Evolutionary conservation across 1,140 invertebrate species (phyloP), one percentile per base, ranked within the genome.

Genomic region (Drosophila equinoxialis): DNA sequence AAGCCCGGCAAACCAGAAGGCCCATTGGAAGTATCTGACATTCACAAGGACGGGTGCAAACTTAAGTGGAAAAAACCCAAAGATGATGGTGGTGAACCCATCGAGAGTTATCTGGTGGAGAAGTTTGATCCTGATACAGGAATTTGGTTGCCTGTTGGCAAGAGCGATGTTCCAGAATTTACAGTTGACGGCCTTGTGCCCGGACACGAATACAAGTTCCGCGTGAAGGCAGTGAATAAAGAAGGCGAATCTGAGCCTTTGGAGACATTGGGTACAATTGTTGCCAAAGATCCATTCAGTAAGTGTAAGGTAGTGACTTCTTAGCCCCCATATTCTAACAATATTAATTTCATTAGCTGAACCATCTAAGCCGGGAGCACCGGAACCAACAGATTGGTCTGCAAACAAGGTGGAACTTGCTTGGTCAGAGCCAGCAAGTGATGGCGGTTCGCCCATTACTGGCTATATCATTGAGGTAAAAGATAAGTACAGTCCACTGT

Each of bases 21-120:
- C 51, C 98, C 98, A 7, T 92, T 99, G 2, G 97, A 98, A 92
- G 97, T 99, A n/a, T 96, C 96, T 1, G 98, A 99, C 89, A 95
- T 99, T 54, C 95, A 97, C 93, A 98, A 98, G 79, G 98, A 99
- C 77, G 97, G 97, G 39, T 98, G 97, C 93, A 99, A 96, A 65
- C 94, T 99, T 2, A 97, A 98, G 91, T 99, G 99, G 99, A 98
- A 99, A 91, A 96, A 97, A 92, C 98, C 98, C 1, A 99, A 98
- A 90, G 98, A 99, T 92, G 98, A 99, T 92, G 99, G 99, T 68
- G 99, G 99, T 8, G 96, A 98, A 91, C 97, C 97, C 2, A 96
- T 99, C 77, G 97, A 98, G 84, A 96, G 95, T 39, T 99, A 99
- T 92, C 93, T 99, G 54, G 96, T 99, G 13, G 99, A 99, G 93